Conservation (phyloP, 2,797 vertebrate genomes). For the Pangasius larnaudii region DNA sequence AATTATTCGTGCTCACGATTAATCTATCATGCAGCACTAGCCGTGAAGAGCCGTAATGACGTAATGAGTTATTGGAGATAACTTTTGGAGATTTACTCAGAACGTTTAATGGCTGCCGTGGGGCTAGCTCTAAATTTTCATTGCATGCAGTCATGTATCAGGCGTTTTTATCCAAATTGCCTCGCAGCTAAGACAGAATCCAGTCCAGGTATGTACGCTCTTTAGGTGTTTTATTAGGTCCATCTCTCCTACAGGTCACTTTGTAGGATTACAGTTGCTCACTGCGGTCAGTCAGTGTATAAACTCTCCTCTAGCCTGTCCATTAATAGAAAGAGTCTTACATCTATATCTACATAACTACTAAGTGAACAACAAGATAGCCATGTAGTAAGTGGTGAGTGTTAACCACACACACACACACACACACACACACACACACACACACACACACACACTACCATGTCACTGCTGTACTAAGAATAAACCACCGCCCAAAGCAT, state of each 20-base stretch:
- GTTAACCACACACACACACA: neutral
- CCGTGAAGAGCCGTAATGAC: neutral
- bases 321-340: neutral
- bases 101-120: neutral
- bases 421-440: neutral
- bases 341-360: too few species aligned
- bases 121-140: neutral
- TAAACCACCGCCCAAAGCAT: neutral
- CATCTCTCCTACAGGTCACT: neutral
- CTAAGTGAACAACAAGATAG: neutral
- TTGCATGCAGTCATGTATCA: neutral
- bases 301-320: neutral
- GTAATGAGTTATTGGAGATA: neutral
- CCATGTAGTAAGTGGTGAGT: neutral
- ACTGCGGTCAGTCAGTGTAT: neutral
- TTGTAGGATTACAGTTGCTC: neutral
- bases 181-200: neutral
- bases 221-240: neutral
- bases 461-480: neutral
- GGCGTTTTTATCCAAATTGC: neutral
- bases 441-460: neutral
- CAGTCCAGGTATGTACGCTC: neutral
- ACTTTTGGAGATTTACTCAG: neutral
- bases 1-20: conserved; percentile 12
- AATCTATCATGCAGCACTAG: conserved; percentile 11